Evolutionary conservation across 1,140 invertebrate genomes (phyloP).

Genomic region (Aphelinus atriplicis): DNA sequence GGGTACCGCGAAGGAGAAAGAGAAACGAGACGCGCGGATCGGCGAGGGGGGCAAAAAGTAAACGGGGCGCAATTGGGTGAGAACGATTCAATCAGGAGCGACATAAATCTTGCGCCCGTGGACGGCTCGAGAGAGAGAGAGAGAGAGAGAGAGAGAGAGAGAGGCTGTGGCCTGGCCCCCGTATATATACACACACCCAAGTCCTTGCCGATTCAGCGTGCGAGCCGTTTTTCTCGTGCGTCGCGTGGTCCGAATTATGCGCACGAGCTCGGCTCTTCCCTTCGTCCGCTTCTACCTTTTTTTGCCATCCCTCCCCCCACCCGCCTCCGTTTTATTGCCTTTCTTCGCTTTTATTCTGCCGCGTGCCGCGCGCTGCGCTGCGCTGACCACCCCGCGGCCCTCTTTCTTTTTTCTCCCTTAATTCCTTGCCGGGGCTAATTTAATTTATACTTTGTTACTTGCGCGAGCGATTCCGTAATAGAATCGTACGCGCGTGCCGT

Average conservation of each 20-base stretch:
- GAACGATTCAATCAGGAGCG: constrained; percentile 68
- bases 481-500: background rate
- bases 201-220: constrained; percentile 44
- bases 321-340: constrained; percentile 36
- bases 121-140: constrained; percentile 41
- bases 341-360: constrained; percentile 45
- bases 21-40: constrained; percentile 22
- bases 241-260: constrained; percentile 43
- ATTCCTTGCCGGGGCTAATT: constrained; percentile 40
- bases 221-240: constrained; percentile 30
- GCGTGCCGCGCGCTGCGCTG: too few relatives aligned
- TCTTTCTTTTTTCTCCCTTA: constrained; percentile 36
- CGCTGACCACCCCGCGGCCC: constrained; percentile 30
- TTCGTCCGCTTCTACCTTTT: constrained; percentile 27
- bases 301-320: constrained; percentile 22
- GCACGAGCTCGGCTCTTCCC: constrained; percentile 17
- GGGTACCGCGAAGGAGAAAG: constrained; percentile 11
- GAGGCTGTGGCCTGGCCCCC: too few relatives aligned
- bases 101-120: constrained; percentile 66
- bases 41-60: constrained; percentile 55
- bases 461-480: constrained; percentile 8
- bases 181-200: too few relatives aligned
- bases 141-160: too few relatives aligned
- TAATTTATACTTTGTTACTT: constrained; percentile 33
- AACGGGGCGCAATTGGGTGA: constrained; percentile 64